phyloP scores from a whole-genome alignment of 2,113 vertebrate species.

The Gambusia affinis region DNA sequence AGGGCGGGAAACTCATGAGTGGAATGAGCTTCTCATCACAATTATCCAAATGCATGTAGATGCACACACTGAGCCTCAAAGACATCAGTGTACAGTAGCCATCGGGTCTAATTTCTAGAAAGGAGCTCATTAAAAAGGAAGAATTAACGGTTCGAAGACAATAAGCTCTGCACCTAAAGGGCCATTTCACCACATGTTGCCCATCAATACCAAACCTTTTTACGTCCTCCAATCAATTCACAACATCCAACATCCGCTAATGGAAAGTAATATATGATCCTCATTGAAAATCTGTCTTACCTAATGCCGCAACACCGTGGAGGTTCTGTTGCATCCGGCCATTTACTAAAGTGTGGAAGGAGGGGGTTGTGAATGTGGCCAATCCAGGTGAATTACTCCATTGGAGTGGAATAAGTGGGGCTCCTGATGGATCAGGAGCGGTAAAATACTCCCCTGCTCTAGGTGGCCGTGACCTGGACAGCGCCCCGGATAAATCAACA shows the following conservation, averaged over 20 bases:
- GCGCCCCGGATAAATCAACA: conserved; percentile 70
- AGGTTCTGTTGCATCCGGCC: conserved; percentile 22
- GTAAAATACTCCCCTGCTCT: conserved; percentile 67
- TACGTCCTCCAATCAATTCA: conserved; percentile 57
- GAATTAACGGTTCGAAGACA: conserved; percentile 67
- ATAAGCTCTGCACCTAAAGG: conserved; percentile 62
- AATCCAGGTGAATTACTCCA: conserved; percentile 61
- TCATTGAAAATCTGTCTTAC: conserved; percentile 44
- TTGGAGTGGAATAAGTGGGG: conserved; percentile 55
- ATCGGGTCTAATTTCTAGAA: conserved; percentile 28
- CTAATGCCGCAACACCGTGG: background rate
- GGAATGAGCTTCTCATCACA: conserved; percentile 24
- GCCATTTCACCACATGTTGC: conserved; percentile 37
- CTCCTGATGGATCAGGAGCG: conserved; percentile 63
- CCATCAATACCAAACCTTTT: conserved; percentile 60
- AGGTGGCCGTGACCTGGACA: conserved; percentile 69
- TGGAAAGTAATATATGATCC: conserved; percentile 54
- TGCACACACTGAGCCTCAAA: conserved; percentile 20
- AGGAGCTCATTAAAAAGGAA: conserved; percentile 59
- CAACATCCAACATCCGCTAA: conserved; percentile 57
- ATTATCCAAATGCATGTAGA: conserved; percentile 43
- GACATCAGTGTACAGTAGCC: conserved; percentile 32
- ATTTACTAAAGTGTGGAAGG: conserved; percentile 29
- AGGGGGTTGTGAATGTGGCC: conserved; percentile 14
- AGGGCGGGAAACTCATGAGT: conserved; percentile 33